Evolutionary conservation across 2,797 vertebrate genomes (phyloP).

Genomic region (Tenualosa ilisha): DNA sequence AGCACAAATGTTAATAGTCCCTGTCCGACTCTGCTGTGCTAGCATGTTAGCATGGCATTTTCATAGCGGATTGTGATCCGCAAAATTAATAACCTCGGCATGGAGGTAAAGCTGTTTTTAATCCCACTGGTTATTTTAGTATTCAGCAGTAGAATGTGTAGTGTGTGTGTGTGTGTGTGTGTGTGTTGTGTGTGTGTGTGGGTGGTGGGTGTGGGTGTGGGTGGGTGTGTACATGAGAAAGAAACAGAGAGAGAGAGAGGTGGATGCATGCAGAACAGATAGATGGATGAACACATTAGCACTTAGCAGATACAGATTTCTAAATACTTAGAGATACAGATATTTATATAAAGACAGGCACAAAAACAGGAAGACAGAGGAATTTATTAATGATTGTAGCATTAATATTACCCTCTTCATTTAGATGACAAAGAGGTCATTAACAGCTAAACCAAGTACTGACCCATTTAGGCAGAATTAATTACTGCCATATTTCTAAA

Average conservation of each 20-base stretch:
- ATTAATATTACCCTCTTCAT: slow-evolving; percentile 34
- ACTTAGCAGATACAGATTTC: too few relatives aligned
- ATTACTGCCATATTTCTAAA: slow-evolving; percentile 28
- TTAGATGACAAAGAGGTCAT: slow-evolving; percentile 37
- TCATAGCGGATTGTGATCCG: not conserved
- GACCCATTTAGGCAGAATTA: slow-evolving; percentile 27
- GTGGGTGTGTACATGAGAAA: too few relatives aligned
- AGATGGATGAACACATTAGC: not conserved
- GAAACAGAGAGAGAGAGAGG: not conserved
- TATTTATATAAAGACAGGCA: not conserved
- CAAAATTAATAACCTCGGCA: not conserved
- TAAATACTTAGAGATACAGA: not conserved
- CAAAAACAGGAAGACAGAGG: not conserved
- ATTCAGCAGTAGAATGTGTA: not conserved
- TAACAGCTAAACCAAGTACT: slow-evolving; percentile 18
- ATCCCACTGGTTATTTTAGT: not conserved
- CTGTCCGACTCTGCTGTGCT: not conserved
- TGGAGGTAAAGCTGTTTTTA: slow-evolving; percentile 10
- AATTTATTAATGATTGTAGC: not conserved
- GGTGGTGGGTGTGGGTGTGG: too few relatives aligned
- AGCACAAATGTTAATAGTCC: slow-evolving; percentile 12
- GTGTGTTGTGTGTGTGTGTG: too few relatives aligned
- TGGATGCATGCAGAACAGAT: not conserved
- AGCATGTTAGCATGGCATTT: slow-evolving; percentile 3
- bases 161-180: not conserved